Conservation (phyloP, 2,797 vertebrate genomes). For the Cryptoblepharus egeriae region DNA sequence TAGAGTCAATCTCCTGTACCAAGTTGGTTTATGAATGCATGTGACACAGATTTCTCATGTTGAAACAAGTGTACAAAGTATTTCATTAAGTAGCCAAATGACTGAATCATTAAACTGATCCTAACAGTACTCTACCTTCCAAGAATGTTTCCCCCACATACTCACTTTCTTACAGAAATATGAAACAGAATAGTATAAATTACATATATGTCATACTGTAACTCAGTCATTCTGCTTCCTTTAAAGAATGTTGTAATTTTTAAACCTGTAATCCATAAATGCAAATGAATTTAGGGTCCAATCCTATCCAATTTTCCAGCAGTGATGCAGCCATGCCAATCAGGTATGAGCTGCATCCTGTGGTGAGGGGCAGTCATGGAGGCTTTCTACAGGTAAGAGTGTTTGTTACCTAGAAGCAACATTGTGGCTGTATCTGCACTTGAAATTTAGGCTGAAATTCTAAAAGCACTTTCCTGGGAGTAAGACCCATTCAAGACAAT, state of each 20-base stretch:
- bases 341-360: no score
- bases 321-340: no score
- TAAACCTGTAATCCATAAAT: no score
- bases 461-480: no score
- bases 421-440: no score
- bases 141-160: conserved; percentile 33
- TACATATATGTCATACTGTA: conserved; percentile 13
- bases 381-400: no score
- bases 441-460: no score
- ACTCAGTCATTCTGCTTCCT: conserved; percentile 1
- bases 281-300: no score
- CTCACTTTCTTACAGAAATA: conserved; percentile 3
- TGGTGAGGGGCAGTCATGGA: no score
- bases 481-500: no score
- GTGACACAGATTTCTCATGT: neutral
- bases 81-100: neutral
- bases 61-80: neutral
- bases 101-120: conserved; percentile 6
- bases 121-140: conserved; percentile 20
- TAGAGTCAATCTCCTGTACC: neutral
- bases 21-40: neutral
- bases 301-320: no score
- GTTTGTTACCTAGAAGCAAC: no score
- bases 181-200: conserved; percentile 30
- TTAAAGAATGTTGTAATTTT: conserved; percentile 43